phyloP scores from a whole-genome alignment of 30 jellyfish, hydroid and myxozoan genomes.

The Chironex yamaguchii region DNA sequence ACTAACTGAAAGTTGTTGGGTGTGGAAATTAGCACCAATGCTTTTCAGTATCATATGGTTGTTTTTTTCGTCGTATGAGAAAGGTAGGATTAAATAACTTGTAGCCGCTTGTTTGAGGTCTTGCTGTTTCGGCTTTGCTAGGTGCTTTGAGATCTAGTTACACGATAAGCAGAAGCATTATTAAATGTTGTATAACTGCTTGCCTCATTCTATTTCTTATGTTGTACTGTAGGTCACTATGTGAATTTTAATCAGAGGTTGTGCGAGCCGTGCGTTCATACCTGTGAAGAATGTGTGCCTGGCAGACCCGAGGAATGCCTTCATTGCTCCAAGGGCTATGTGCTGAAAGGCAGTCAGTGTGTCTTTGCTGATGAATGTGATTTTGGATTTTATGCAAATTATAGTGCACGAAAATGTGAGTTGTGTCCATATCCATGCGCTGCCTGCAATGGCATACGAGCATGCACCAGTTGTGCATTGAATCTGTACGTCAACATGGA shows the following conservation, averaged over 20 bases:
- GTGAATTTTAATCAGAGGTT: constrained; percentile 69
- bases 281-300: constrained; percentile 80
- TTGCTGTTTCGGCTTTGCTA: too few species aligned
- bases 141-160: too few species aligned
- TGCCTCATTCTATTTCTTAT: too few species aligned
- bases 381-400: constrained; percentile 75
- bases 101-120: too few species aligned
- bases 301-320: constrained; percentile 81
- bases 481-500: constrained; percentile 54
- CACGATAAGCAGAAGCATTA: too few species aligned
- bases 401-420: constrained; percentile 75
- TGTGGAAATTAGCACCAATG: too few species aligned
- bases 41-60: too few species aligned
- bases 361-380: constrained; percentile 77
- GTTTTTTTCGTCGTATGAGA: too few species aligned
- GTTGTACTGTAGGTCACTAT: too few species aligned
- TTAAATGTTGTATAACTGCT: too few species aligned
- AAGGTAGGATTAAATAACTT: too few species aligned
- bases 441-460: constrained; percentile 66
- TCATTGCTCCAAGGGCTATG: constrained; percentile 62
- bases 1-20: too few species aligned
- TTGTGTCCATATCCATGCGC: constrained; percentile 89
- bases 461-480: constrained; percentile 77
- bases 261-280: constrained; percentile 74
- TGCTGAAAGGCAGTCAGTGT: constrained; percentile 76